These are phyloP conservation scores for Corapipo altera DNA, from an alignment of 2,113 vertebrate species.

Conservation along the genomic window DNA sequence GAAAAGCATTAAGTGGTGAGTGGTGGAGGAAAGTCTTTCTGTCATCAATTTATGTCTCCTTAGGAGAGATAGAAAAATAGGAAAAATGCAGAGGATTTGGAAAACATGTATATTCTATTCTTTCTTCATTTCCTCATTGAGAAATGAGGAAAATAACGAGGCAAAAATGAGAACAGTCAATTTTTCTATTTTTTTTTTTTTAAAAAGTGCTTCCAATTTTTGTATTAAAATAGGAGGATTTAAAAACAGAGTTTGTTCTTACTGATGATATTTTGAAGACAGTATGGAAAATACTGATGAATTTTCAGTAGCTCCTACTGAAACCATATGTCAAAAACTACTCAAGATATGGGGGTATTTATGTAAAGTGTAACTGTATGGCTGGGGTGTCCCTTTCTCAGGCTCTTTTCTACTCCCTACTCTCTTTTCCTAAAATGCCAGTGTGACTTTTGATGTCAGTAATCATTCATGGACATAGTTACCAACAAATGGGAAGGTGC, in stretches of 20 bases:
- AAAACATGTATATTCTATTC: neutral
- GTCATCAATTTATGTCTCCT: neutral
- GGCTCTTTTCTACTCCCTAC: neutral
- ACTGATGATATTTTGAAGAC: neutral
- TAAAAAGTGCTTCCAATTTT: neutral
- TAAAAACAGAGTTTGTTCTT: neutral
- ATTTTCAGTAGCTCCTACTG: neutral
- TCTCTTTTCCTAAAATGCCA: neutral
- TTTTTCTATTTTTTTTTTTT: neutral
- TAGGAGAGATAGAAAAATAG: neutral
- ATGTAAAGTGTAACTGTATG: neutral
- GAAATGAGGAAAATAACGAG: neutral
- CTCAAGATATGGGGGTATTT: neutral
- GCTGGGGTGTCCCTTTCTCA: neutral
- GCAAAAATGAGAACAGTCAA: neutral
- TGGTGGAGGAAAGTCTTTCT: neutral
- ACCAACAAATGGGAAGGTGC: neutral
- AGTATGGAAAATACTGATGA: neutral
- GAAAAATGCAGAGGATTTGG: neutral
- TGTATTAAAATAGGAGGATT: neutral
- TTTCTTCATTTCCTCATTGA: neutral
- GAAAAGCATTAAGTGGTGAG: neutral
- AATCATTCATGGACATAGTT: neutral
- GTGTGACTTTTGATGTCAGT: neutral
- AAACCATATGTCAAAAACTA: neutral